Percentiles rank a stretch among this genome's conserved stretches.
Evolutionary conservation across 2,888 invertebrate species (phyloP).

Genomic region (Lamellibrachia columna): DNA sequence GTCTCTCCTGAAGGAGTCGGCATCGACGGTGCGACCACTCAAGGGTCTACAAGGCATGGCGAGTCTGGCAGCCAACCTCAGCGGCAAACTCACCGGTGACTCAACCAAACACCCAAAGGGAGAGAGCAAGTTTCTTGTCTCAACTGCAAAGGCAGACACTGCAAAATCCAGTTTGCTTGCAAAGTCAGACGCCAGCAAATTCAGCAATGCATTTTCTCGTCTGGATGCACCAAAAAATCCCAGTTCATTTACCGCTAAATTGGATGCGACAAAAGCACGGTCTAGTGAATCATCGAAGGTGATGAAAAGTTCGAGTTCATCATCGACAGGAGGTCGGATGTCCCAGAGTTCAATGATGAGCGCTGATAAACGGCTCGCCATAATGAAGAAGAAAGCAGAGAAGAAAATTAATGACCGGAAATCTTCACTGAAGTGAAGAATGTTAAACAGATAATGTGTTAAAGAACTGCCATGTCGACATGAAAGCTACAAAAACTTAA

Average conservation of each 20-base stretch:
- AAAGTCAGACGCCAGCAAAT: not conserved
- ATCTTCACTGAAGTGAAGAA: not conserved
- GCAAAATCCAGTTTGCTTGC: not conserved
- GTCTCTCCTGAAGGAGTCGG: constrained; percentile 22
- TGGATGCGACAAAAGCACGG: not conserved
- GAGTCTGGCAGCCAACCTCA: constrained; percentile 29
- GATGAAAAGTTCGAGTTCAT: constrained; percentile 9
- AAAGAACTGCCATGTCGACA: not conserved
- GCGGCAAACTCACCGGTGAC: constrained; percentile 23
- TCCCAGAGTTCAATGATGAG: not conserved
- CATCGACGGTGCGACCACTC: constrained; percentile 23
- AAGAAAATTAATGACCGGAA: not conserved
- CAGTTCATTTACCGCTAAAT: not conserved
- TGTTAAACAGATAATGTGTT: not conserved
- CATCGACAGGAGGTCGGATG: not conserved
- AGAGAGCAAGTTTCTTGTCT: constrained; percentile 1
- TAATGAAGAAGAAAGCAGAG: not conserved
- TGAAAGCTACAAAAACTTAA: not conserved
- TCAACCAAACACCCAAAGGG: constrained; percentile 10
- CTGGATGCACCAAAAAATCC: not conserved
- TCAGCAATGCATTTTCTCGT: not conserved
- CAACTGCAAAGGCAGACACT: not conserved
- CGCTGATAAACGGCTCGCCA: not conserved
- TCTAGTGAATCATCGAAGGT: not conserved
- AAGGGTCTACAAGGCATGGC: constrained; percentile 27